Evolutionary conservation across 92 coral and sea anemone species (phyloP).

Genomic region (Epizoanthus illoricatus): DNA sequence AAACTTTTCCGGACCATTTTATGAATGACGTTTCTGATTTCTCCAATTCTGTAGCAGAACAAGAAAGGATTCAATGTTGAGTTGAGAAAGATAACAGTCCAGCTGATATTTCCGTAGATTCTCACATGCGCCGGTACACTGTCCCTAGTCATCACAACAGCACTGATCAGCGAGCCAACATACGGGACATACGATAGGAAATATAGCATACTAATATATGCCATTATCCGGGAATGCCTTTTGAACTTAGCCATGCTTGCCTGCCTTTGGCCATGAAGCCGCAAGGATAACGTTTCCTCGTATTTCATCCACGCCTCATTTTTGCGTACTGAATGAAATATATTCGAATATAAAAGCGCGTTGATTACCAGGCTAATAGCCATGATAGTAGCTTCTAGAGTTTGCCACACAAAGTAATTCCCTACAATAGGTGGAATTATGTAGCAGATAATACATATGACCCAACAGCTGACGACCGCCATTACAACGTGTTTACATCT

Average conservation of each 20-base stretch:
- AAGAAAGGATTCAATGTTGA: constrained; percentile 19
- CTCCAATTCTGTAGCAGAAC: constrained; percentile 28
- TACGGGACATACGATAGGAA: constrained; percentile 14
- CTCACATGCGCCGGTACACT: constrained; percentile 1
- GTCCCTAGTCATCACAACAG: background rate
- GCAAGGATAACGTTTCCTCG: constrained; percentile 10
- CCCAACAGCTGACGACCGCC: constrained; percentile 14
- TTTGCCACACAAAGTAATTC: constrained; percentile 6
- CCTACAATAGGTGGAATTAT: constrained; percentile 12
- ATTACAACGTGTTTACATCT: background rate
- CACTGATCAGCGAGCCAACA: constrained; percentile 7
- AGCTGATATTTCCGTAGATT: constrained; percentile 10
- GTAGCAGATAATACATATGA: background rate
- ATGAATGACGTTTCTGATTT: constrained; percentile 17
- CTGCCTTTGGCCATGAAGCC: constrained; percentile 23
- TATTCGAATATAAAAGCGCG: background rate
- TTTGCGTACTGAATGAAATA: constrained; percentile 17
- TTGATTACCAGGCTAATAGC: background rate
- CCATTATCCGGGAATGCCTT: constrained; percentile 9
- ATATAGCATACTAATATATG: constrained; percentile 17
- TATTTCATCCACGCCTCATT: constrained; percentile 21
- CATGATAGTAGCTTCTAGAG: background rate
- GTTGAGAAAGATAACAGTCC: constrained; percentile 17
- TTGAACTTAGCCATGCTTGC: background rate
- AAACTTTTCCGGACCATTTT: background rate